Evolutionary conservation across 64 coral and sea anemone genomes (phyloP).

Genomic region (Montipora sp.): DNA sequence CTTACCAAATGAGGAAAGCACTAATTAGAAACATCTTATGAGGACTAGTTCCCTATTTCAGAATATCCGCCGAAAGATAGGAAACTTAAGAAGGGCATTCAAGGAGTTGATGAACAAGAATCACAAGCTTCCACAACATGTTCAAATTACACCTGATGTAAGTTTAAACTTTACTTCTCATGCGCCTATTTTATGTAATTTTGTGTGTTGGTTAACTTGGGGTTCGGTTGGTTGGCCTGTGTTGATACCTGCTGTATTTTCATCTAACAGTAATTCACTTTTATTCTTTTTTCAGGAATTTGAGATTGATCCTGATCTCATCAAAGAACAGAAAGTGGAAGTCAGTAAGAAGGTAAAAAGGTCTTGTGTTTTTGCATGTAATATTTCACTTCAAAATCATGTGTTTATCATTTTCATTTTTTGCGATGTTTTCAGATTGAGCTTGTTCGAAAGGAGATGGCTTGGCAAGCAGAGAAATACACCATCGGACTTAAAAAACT

Average conservation of each 20-base stretch:
- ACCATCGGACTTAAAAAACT: conserved; percentile 91
- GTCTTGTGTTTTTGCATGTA: background rate
- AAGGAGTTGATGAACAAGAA: conserved; percentile 86
- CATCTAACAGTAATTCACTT: background rate
- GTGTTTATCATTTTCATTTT: background rate
- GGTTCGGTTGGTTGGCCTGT: background rate
- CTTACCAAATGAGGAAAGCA: too few species aligned
- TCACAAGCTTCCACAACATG: conserved; percentile 80
- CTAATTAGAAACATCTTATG: too few species aligned
- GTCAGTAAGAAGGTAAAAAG: conserved; percentile 77
- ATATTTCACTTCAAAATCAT: too few species aligned
- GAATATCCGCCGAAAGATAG: conserved; percentile 86
- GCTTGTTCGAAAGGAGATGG: conserved; percentile 88
- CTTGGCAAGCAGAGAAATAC: conserved; percentile 95
- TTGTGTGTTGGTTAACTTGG: background rate
- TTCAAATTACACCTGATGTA: conserved; percentile 81
- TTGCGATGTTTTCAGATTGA: conserved; percentile 68
- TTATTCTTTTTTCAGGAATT: conserved; percentile 70
- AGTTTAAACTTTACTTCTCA: background rate
- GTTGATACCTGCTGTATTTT: background rate
- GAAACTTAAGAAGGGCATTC: conserved; percentile 82
- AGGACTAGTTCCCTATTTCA: conserved; percentile 2
- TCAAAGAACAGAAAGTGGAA: conserved; percentile 80
- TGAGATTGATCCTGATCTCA: conserved; percentile 93
- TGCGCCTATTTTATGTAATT: background rate